Conservation (phyloP, 1,140 invertebrate genomes). For the roundworm (Caenorhabditis elegans) region DNA sequence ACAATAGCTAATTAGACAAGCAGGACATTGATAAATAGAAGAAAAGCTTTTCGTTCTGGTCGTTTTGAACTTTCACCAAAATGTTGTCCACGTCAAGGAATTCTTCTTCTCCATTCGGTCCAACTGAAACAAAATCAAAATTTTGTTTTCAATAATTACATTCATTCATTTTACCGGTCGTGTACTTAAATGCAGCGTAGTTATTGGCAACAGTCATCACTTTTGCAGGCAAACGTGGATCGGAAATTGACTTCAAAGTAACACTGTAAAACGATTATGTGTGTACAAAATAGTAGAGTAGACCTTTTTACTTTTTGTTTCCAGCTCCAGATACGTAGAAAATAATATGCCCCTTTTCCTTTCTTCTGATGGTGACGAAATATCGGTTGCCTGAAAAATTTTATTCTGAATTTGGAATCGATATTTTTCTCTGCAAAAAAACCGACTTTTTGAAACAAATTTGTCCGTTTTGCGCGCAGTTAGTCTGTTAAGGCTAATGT, state of each 20-base stretch:
- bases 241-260: not conserved
- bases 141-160: not conserved
- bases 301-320: not conserved
- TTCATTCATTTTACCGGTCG: no score
- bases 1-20: not conserved
- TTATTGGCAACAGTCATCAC: not conserved
- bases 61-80: not conserved
- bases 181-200: not conserved
- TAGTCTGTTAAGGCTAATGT: not conserved
- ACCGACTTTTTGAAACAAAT: not conserved
- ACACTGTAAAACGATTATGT: not conserved
- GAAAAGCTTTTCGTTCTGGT: not conserved
- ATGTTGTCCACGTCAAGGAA: no score
- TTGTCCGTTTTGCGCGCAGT: not conserved
- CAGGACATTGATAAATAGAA: not conserved
- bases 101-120: not conserved
- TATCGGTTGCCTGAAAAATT: not conserved
- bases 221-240: not conserved
- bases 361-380: not conserved
- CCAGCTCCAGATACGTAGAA: not conserved
- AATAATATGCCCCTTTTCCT: not conserved
- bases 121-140: not conserved
- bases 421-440: not conserved
- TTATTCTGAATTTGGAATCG: not conserved
- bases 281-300: not conserved